These are phyloP conservation scores for Hozukius guyotensis DNA, from an alignment of 2,797 vertebrate species.

Conservation along the genomic window DNA sequence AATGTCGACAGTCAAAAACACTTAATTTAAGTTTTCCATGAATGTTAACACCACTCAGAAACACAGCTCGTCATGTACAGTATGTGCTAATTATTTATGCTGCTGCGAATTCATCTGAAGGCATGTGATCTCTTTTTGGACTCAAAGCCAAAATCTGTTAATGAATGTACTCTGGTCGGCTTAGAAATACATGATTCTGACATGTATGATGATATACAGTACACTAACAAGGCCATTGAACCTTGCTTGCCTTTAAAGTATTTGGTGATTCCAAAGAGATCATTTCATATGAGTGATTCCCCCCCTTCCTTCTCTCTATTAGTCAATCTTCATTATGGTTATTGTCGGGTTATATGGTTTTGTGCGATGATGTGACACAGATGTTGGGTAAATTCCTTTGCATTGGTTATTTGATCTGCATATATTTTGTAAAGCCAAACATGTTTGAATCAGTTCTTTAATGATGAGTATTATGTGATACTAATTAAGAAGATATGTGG, in stretches of 20 bases:
- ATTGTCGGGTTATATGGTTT: slow-evolving; percentile 6
- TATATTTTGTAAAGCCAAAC: slow-evolving; percentile 45
- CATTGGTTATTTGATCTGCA: slow-evolving; percentile 12
- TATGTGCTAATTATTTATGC: slow-evolving; percentile 19
- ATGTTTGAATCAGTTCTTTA: slow-evolving; percentile 23
- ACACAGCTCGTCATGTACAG: slow-evolving; percentile 10
- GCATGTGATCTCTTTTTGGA: slow-evolving; percentile 35
- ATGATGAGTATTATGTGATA: slow-evolving; percentile 26
- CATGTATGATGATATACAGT: slow-evolving; percentile 24
- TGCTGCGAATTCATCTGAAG: slow-evolving; percentile 38
- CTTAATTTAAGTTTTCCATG: neutral
- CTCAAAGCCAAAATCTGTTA: slow-evolving; percentile 36
- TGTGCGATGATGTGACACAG: slow-evolving; percentile 29
- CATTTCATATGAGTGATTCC: slow-evolving; percentile 27
- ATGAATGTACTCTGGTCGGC: slow-evolving; percentile 74
- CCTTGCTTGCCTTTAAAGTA: slow-evolving; percentile 70
- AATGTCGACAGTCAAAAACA: slow-evolving; percentile 40
- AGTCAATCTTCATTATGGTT: neutral
- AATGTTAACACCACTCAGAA: slow-evolving; percentile 14
- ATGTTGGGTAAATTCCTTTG: slow-evolving; percentile 18
- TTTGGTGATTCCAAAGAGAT: slow-evolving; percentile 71
- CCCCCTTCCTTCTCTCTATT: neutral
- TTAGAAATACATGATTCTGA: slow-evolving; percentile 38
- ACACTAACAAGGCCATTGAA: slow-evolving; percentile 51
- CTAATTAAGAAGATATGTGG: slow-evolving; percentile 39